Percentiles rank a stretch among this genome's conserved stretches.
Conservation (phyloP, 2,797 vertebrate genomes). For the Pteronotus mesoamericanus region DNA sequence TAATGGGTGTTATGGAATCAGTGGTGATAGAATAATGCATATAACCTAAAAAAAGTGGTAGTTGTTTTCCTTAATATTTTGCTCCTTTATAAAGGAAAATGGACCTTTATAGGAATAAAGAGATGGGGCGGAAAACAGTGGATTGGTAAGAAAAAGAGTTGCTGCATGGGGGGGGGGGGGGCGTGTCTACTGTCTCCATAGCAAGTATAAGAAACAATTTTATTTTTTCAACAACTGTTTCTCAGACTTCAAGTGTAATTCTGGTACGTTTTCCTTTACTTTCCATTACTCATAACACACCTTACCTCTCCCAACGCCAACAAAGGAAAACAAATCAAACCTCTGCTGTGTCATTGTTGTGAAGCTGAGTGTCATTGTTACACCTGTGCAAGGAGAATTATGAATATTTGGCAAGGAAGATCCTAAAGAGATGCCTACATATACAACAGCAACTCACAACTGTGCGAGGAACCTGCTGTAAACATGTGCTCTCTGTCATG, state of each 20-base stretch:
- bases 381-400: background rate
- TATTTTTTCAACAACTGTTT: background rate
- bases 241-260: background rate
- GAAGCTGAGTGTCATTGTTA: background rate
- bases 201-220: background rate
- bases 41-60: background rate
- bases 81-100: background rate
- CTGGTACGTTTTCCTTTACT: background rate
- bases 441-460: background rate
- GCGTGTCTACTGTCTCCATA: background rate
- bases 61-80: background rate
- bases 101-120: background rate
- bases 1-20: background rate
- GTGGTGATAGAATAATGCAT: background rate
- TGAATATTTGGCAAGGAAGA: background rate
- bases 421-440: background rate
- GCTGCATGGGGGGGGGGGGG: rapidly evolving
- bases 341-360: background rate
- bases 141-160: background rate
- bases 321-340: background rate
- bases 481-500: background rate
- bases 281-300: rapidly evolving
- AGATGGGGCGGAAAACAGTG: background rate
- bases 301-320: no score
- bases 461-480: background rate